phyloP scores from a whole-genome alignment of 2,888 invertebrate species.

The Phragmatobia fuliginosa region DNA sequence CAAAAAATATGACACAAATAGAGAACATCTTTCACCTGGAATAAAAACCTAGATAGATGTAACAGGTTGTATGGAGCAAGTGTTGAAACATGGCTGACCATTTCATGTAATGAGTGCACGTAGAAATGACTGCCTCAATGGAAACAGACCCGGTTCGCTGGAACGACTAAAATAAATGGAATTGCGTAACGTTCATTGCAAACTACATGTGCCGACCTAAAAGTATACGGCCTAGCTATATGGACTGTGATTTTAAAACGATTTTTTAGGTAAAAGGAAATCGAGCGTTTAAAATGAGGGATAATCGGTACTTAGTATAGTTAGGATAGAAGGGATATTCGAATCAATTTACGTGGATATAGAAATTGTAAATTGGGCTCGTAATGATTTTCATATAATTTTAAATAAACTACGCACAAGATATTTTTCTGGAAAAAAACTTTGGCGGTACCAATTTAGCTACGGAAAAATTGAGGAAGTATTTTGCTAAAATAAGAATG shows the following conservation, averaged over 20 bases:
- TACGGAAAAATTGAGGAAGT: too few species aligned
- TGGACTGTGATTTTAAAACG: background rate
- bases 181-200: constrained; percentile 51
- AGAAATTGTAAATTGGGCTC: background rate
- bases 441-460: too few species aligned
- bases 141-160: constrained; percentile 44
- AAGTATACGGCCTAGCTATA: constrained; percentile 21
- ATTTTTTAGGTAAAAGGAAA: constrained; percentile 13
- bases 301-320: background rate
- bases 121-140: constrained; percentile 56
- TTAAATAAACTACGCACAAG: too few species aligned
- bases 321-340: background rate
- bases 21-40: too few species aligned
- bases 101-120: constrained; percentile 52
- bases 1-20: background rate
- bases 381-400: too few species aligned
- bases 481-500: background rate
- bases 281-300: background rate
- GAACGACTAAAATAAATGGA: constrained; percentile 58
- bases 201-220: constrained; percentile 42
- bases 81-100: constrained; percentile 46
- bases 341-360: background rate
- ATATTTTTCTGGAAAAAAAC: too few species aligned
- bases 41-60: constrained; percentile 8
- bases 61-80: constrained; percentile 25